These are phyloP conservation scores for Tetragonula clypearis DNA, from an alignment of 1,140 invertebrate species.

Conservation along the genomic window DNA sequence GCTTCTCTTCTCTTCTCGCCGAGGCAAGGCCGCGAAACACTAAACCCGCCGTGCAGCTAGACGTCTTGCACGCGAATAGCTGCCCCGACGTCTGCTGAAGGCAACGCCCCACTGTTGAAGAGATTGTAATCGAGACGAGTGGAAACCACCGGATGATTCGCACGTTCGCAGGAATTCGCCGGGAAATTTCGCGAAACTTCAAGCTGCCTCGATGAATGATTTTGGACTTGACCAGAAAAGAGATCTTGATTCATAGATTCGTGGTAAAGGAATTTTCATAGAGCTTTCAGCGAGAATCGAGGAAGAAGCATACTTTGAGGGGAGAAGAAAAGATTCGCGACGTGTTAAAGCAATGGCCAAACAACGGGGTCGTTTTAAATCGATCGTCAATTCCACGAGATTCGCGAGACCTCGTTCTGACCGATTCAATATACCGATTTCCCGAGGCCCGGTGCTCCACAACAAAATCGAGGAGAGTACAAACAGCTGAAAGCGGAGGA, in stretches of 20 bases:
- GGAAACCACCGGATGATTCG: neutral
- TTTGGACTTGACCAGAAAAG: no score
- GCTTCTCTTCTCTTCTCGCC: neutral
- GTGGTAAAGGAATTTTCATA: no score
- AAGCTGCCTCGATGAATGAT: no score
- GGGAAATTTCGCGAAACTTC: neutral
- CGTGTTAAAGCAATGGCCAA: neutral
- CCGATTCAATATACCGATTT: conserved; percentile 17
- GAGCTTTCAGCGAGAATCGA: no score
- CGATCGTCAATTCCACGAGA: neutral
- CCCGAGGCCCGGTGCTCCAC: neutral
- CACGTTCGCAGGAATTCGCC: neutral
- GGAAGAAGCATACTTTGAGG: no score
- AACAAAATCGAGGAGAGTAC: conserved; percentile 25
- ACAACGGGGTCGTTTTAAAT: neutral
- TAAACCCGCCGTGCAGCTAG: no score
- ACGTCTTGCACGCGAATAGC: neutral
- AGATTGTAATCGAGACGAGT: conserved; percentile 36
- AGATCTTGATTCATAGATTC: no score
- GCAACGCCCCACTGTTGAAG: conserved; percentile 3
- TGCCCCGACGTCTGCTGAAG: neutral
- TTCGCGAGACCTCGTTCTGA: neutral
- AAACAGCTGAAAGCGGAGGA: conserved; percentile 33
- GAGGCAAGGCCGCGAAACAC: conserved; percentile 3
- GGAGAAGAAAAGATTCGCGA: no score